phyloP scores from a whole-genome alignment of 2,113 vertebrate species.

The Cheirogaleus medius region DNA sequence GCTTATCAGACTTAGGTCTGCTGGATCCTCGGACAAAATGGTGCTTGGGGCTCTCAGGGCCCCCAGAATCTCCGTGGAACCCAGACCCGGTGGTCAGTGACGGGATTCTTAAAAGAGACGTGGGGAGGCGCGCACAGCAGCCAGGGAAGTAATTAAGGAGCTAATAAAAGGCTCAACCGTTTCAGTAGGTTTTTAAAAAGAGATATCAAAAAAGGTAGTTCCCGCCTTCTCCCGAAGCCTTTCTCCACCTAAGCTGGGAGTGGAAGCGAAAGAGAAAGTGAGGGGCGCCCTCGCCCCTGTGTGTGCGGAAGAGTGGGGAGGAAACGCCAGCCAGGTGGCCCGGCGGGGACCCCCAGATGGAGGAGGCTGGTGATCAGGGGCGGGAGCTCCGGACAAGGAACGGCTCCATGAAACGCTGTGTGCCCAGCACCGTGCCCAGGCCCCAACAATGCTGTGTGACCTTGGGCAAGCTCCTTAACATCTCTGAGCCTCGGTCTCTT shows the following conservation, averaged over 20 bases:
- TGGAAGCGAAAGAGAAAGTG: background rate
- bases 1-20: background rate
- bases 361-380: too few species aligned
- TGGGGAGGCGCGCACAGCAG: background rate
- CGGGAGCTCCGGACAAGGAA: background rate
- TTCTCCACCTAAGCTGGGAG: background rate
- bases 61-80: background rate
- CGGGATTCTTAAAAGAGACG: background rate
- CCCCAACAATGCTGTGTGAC: background rate
- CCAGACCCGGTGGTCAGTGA: background rate
- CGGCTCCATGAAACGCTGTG: background rate
- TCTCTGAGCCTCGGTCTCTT: background rate
- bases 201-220: background rate
- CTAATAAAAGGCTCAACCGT: background rate
- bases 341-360: background rate
- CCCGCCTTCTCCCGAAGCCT: background rate
- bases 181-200: background rate
- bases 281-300: fast-evolving
- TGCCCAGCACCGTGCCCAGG: background rate
- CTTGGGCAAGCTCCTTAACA: background rate
- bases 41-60: background rate
- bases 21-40: background rate
- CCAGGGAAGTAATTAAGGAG: background rate
- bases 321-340: background rate
- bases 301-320: background rate